Percentiles rank a stretch among this genome's conserved stretches.
These are phyloP conservation scores for Leucophora obtusa DNA, from an alignment of 2,888 invertebrate species.

Conservation along the genomic window DNA sequence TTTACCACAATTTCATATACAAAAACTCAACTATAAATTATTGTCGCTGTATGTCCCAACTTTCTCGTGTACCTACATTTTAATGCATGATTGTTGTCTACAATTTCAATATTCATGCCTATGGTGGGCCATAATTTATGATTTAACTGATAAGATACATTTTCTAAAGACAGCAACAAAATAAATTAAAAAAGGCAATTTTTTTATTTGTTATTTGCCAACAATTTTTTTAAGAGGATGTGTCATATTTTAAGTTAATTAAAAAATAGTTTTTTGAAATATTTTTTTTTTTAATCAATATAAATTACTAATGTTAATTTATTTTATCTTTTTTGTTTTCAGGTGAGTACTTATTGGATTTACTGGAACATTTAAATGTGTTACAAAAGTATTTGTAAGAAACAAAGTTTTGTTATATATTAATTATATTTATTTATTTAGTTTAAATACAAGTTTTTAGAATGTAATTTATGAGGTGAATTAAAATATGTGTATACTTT, in stretches of 20 bases:
- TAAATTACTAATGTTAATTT: background rate
- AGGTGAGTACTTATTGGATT: background rate
- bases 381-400: no score
- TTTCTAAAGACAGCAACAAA: slow-evolving; percentile 7
- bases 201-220: background rate
- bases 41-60: slow-evolving; percentile 44
- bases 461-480: no score
- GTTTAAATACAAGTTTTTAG: no score
- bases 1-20: no score
- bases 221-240: no score
- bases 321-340: background rate
- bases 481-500: no score
- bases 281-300: background rate
- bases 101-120: slow-evolving; percentile 45
- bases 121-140: slow-evolving; percentile 57
- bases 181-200: background rate
- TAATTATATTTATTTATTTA: no score
- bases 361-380: no score
- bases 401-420: no score
- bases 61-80: background rate
- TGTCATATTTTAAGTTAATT: background rate
- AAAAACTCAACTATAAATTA: slow-evolving; percentile 39
- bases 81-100: slow-evolving; percentile 5
- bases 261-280: background rate
- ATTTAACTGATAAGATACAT: slow-evolving; percentile 48